A percentile compares a stretch with the other conserved stretches of the same genome.
These are phyloP conservation scores for Poeciliopsis prolifica DNA, from an alignment of 2,113 vertebrate genomes.

Conservation along the genomic window DNA sequence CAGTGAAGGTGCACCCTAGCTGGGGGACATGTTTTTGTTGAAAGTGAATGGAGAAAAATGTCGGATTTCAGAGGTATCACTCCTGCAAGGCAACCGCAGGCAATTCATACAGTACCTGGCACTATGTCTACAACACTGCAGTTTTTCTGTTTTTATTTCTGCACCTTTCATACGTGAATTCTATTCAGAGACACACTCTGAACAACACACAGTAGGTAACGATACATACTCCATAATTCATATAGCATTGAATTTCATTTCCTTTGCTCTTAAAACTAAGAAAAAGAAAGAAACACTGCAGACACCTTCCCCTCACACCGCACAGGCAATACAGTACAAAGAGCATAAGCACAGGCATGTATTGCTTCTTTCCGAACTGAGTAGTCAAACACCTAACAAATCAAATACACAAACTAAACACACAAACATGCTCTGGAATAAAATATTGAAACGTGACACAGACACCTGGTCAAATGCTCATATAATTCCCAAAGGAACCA, in stretches of 20 bases:
- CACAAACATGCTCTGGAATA: conserved; percentile 66
- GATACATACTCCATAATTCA: conserved; percentile 77
- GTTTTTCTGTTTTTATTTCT: conserved; percentile 67
- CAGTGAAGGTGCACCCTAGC: conserved; percentile 74
- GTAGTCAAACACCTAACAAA: conserved; percentile 65
- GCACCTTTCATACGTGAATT: conserved; percentile 69
- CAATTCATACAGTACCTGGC: conserved; percentile 75
- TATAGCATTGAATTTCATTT: conserved; percentile 76
- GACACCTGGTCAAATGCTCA: conserved; percentile 78
- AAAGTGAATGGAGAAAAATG: conserved; percentile 78
- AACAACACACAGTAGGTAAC: conserved; percentile 71
- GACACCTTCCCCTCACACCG: conserved; percentile 53
- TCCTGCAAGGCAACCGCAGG: conserved; percentile 82
- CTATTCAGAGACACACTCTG: conserved; percentile 61
- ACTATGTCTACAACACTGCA: conserved; percentile 71
- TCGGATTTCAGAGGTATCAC: conserved; percentile 79
- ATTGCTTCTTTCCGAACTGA: conserved; percentile 58
- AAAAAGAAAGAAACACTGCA: conserved; percentile 22
- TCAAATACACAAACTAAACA: conserved; percentile 66
- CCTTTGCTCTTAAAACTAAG: conserved; percentile 46
- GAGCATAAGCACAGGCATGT: conserved; percentile 55
- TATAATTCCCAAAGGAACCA: conserved; percentile 66
- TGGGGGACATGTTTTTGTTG: conserved; percentile 81
- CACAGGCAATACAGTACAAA: conserved; percentile 64
- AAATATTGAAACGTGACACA: conserved; percentile 74